Evolutionary conservation across 2,888 invertebrate species (phyloP).

Genomic region (Pristionchus maxplancki): DNA sequence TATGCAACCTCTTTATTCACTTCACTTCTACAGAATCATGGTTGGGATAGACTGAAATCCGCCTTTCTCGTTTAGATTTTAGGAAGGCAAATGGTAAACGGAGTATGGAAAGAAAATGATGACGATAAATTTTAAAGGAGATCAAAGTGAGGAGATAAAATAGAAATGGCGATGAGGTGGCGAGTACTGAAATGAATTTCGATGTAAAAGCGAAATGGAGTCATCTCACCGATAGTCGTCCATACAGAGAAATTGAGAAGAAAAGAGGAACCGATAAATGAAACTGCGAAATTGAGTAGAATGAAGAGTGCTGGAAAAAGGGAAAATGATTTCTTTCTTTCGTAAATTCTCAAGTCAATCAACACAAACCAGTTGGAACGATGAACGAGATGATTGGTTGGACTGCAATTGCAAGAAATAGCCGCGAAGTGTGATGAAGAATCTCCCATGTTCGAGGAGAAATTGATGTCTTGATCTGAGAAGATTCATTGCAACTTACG

Average conservation of each 20-base stretch:
- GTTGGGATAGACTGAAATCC: not conserved
- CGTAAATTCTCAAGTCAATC: not conserved
- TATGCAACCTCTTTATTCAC: too few relatives aligned
- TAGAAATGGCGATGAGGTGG: not conserved
- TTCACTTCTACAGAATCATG: not conserved
- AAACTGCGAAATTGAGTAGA: not conserved
- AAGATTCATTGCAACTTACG: not conserved
- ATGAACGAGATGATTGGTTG: constrained; percentile 16
- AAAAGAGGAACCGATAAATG: not conserved
- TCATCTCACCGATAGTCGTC: not conserved
- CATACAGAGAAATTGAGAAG: not conserved
- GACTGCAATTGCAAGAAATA: not conserved
- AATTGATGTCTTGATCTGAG: not conserved
- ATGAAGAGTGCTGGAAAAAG: constrained; percentile 17
- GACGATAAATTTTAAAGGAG: constrained; percentile 12
- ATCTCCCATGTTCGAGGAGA: constrained; percentile 21
- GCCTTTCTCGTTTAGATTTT: not conserved
- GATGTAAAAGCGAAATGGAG: not conserved
- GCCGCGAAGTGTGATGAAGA: constrained; percentile 33
- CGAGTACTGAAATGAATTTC: not conserved
- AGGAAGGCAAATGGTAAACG: not conserved
- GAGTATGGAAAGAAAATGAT: not conserved
- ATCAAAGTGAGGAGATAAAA: not conserved
- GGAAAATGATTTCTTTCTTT: not conserved
- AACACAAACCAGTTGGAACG: not conserved